Percentiles rank a stretch among this genome's conserved stretches.
Evolutionary conservation across 2,113 vertebrate species (phyloP).

Genomic region (Silurus meridionalis): DNA sequence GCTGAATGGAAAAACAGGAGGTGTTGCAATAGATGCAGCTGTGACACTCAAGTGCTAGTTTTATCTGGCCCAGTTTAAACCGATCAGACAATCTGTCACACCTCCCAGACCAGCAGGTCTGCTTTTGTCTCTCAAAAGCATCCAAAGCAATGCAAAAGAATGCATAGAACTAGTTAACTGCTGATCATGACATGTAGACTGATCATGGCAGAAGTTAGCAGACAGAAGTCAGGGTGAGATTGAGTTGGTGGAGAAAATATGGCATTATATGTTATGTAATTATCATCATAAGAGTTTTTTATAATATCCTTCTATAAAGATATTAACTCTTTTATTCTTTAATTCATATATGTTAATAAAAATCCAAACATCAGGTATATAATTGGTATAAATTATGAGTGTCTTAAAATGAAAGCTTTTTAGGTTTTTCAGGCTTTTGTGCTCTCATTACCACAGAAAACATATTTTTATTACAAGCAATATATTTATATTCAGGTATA

Average conservation of each 20-base stretch:
- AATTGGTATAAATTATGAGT: background rate
- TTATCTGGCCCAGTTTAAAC: background rate
- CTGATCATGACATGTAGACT: background rate
- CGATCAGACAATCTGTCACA: background rate
- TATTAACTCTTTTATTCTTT: background rate
- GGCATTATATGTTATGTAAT: background rate
- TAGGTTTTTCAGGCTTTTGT: background rate
- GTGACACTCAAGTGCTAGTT: constrained; percentile 12
- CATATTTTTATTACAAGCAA: background rate
- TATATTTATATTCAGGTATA: background rate
- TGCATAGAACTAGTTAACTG: background rate
- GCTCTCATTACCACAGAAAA: too few relatives aligned
- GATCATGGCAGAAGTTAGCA: background rate
- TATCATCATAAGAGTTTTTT: background rate
- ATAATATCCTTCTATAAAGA: background rate
- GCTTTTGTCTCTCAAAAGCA: background rate
- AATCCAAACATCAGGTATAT: background rate
- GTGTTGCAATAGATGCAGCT: constrained; percentile 1
- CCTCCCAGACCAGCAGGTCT: background rate
- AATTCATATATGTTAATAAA: background rate
- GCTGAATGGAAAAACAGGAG: constrained; percentile 1
- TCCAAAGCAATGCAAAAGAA: background rate
- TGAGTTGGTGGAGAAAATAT: background rate
- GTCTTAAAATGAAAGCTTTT: background rate
- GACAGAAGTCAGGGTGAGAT: background rate